Conservation (phyloP, 2,113 vertebrate genomes). For the Crotalus helleri region DNA sequence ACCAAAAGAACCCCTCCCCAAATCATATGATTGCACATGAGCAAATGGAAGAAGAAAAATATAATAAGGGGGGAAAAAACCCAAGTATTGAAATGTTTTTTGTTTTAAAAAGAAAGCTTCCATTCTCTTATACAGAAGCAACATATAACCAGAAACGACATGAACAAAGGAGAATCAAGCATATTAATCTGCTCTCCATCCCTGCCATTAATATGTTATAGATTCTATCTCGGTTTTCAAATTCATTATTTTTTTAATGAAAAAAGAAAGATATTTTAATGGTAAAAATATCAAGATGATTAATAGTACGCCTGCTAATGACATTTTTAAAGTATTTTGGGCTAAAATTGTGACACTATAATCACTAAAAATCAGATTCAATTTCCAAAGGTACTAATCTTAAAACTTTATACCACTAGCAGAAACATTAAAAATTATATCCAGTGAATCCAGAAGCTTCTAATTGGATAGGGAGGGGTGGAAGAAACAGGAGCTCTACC, state of each 20-base stretch:
- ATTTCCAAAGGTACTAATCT: conserved; percentile 75
- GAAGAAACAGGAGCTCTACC: conserved; percentile 60
- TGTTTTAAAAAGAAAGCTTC: neutral
- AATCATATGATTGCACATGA: neutral
- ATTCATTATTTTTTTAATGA: conserved; percentile 71
- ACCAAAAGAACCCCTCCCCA: neutral
- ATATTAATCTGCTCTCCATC: conserved; percentile 56
- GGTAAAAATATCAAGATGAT: conserved; percentile 72
- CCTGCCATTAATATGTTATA: conserved; percentile 55
- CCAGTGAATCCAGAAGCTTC: conserved; percentile 52
- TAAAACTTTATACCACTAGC: conserved; percentile 65
- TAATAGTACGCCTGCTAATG: conserved; percentile 69
- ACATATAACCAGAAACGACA: conserved; percentile 48
- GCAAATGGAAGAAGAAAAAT: neutral
- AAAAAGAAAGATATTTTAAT: conserved; percentile 71
- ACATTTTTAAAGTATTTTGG: conserved; percentile 73
- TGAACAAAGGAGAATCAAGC: conserved; percentile 60
- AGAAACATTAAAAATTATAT: conserved; percentile 72
- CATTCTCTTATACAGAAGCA: conserved; percentile 28
- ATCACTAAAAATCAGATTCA: conserved; percentile 77
- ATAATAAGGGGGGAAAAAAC: neutral
- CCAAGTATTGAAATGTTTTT: neutral
- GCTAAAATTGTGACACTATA: conserved; percentile 68
- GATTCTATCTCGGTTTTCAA: conserved; percentile 62
- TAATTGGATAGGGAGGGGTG: conserved; percentile 42